Base-by-base conservation (phyloP, 2,888 invertebrate genomes). In the Acanthacorydalis orientalis region DNA sequence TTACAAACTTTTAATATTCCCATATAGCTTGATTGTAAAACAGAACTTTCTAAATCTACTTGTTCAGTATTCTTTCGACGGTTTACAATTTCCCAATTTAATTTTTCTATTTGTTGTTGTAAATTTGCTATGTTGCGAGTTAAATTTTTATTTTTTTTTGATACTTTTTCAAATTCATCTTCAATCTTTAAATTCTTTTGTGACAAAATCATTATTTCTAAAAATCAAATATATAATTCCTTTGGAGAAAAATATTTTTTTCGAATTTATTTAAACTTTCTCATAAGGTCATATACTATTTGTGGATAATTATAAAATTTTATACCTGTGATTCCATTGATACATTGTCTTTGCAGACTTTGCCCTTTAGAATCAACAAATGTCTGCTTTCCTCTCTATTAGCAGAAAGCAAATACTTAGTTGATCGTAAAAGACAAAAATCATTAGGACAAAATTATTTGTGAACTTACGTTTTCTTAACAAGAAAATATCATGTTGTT, bases 121-220 rank as follows among this genome's bases (percentile, higher is more conserved):
- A 79, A 64, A 15, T 68, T 67, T 37, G 75, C 73, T 51, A 86
- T 72, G 8, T 69, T 68, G 4, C 78, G 72, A 1, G 70, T 67
- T 2, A 82, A 71, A 37, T 71, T 72, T 1, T 62, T 67, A 11
- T 77, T 73, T 53, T 77, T 75, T 32, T 64, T 68, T 31, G 63
- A 59, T 11, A 78, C 70, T 9, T 68, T 64, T 15, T 79, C 78
- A 4, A 80, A 63, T 43, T 82, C 78, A 48, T 73, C 72, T 51
- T 79, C 78, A 31, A 83, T 69, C 56, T 80, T 80, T 55, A 81
- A 64, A 44, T 78, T 78, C 57, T 85, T 87, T 55, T 87, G 82
- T 41, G 82, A 80, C 62, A 86, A 75, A 47, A 88, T 67, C 54
- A 69, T 60, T 45, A 70, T 67, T 58, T 76, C 68, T 66, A 54